Evolutionary conservation across 2,888 invertebrate genomes (phyloP).

Genomic region (Drosophila melanosoma): DNA sequence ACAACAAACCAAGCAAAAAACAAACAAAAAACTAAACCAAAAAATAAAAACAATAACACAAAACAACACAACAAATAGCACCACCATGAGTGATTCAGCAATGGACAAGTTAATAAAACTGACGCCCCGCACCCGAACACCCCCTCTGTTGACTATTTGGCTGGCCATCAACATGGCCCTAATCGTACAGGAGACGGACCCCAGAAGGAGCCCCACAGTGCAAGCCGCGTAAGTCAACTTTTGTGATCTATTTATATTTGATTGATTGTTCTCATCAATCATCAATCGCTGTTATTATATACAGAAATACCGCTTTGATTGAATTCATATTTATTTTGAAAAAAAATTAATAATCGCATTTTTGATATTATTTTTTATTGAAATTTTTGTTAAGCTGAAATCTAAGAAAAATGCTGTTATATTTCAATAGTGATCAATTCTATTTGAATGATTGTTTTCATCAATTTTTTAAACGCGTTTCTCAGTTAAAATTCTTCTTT

Average conservation of each 20-base stretch:
- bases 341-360: not conserved
- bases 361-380: too few relatives aligned
- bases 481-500: too few relatives aligned
- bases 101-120: conserved; percentile 81
- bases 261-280: not conserved
- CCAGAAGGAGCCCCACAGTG: conserved; percentile 83
- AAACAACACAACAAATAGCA: conserved; percentile 37
- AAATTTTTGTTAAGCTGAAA: too few relatives aligned
- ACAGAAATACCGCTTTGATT: not conserved
- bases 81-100: conserved; percentile 84
- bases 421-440: too few relatives aligned
- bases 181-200: conserved; percentile 83
- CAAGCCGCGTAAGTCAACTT: conserved; percentile 85
- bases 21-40: not conserved
- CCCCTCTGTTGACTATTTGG: conserved; percentile 84
- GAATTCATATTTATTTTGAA: not conserved
- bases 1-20: conserved; percentile 21
- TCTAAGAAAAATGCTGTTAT: too few relatives aligned
- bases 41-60: conserved; percentile 19
- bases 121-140: conserved; percentile 82
- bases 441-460: not conserved
- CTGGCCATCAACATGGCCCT: conserved; percentile 85
- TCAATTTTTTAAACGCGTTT: not conserved
- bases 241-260: not conserved
- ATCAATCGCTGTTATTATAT: not conserved